Base-by-base conservation (phyloP, 2,113 vertebrate genomes). In the Falcunculus frontatus region DNA sequence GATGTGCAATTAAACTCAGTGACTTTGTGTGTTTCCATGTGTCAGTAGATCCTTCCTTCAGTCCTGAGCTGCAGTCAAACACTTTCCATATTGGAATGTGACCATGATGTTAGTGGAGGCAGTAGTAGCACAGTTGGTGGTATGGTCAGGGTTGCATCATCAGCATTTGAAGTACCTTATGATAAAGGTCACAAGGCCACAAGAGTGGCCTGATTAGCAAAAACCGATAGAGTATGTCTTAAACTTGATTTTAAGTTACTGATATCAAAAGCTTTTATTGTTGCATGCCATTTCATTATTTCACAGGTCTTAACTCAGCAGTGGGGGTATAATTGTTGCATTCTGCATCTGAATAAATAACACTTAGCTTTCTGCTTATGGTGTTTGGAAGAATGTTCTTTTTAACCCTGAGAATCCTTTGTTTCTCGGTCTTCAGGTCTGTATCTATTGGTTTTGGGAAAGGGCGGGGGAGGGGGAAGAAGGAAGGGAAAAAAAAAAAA, bases 261-360 rank as follows among this genome's bases (percentile, higher is more conserved):
- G 2, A 16, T 75, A 72, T 70, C 56, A 68, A 35, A 75, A 85
- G 44, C 42, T 90, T 90, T 74, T 53, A 39, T 79, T 76, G 25
- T 77, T 85, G 14, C 20, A 20, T 63, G 27, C 14, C 9, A 6
- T 53, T 69, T 91, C 1, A 1, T 80, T 84, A 35, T 57, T 93
- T 73, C 46, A 23, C 9, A 67, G 59, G 25, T 85, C 70, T 93
- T 87, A 93, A 74, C 52, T 91, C 56, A 44, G 39, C n/a, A 47
- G 57, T 76, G 42, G 32, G 49, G 29, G 23, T 90, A 35, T 77
- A 74, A 55, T 56, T 67, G 63, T 55, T 70, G 89, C 49, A 65
- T 74, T 85, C 65, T 83, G 59, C 50, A 47, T 93, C 82, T 74
- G 42, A 74, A 78, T 78, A 89, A 95, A 46, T 70, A 90, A 52